phyloP scores from a whole-genome alignment of 1,140 invertebrate species.

The Diachasmimorpha longicaudata region DNA sequence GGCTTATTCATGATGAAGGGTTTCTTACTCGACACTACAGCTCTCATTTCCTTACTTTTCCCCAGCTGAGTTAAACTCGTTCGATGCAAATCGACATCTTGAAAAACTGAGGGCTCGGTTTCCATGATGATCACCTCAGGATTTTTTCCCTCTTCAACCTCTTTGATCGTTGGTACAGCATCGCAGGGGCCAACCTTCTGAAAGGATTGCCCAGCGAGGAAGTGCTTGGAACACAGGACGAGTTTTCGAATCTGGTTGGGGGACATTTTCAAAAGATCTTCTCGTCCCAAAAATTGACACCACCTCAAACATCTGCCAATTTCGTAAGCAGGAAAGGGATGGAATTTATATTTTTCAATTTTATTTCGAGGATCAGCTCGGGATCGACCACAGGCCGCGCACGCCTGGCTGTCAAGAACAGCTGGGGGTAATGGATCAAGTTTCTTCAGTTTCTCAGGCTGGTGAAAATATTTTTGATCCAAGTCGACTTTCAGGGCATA shows the following conservation, averaged over 20 bases:
- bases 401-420: constrained; percentile 56
- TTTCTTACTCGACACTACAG: constrained; percentile 58
- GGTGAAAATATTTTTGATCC: constrained; percentile 31
- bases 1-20: constrained; percentile 57
- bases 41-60: constrained; percentile 31
- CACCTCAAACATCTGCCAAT: constrained; percentile 58
- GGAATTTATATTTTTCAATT: constrained; percentile 55
- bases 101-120: background rate
- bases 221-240: constrained; percentile 58
- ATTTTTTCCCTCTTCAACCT: constrained; percentile 3
- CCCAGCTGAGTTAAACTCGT: constrained; percentile 23
- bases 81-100: constrained; percentile 7
- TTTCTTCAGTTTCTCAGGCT: constrained; percentile 37
- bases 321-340: constrained; percentile 60
- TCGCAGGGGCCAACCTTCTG: constrained; percentile 55
- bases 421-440: constrained; percentile 43
- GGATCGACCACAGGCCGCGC: constrained; percentile 55
- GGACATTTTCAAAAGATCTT: constrained; percentile 60
- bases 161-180: constrained; percentile 53
- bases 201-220: constrained; percentile 54
- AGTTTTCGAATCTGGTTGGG: constrained; percentile 60
- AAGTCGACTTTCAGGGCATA: constrained; percentile 30
- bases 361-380: constrained; percentile 55
- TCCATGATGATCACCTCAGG: constrained; percentile 23
- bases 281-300: constrained; percentile 58